Conservation (phyloP, 2,888 invertebrate genomes). For the Chironomus tentans region DNA sequence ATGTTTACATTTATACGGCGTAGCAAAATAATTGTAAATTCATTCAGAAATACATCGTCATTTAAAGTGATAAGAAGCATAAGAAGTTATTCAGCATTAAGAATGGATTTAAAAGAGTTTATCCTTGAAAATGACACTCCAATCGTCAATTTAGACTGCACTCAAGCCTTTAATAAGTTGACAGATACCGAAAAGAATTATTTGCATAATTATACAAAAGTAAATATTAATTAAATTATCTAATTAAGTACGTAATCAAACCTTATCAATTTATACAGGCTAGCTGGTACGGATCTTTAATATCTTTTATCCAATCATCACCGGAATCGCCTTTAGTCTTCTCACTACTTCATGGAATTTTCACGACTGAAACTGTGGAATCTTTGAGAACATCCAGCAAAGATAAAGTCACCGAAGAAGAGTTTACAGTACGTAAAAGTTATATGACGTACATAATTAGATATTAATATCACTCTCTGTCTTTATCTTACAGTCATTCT, state of each 20-base stretch:
- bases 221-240: slow-evolving; percentile 30
- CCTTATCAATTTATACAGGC: slow-evolving; percentile 48
- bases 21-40: too few species aligned
- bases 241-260: not conserved
- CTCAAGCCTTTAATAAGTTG: slow-evolving; percentile 73
- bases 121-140: slow-evolving; percentile 31
- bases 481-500: slow-evolving; percentile 53
- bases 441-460: not conserved
- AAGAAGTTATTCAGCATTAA: not conserved
- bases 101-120: slow-evolving; percentile 9
- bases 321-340: slow-evolving; percentile 87
- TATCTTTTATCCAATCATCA: slow-evolving; percentile 82
- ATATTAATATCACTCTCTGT: not conserved
- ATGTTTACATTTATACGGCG: too few species aligned
- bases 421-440: slow-evolving; percentile 58
- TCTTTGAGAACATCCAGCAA: slow-evolving; percentile 52
- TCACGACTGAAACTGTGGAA: slow-evolving; percentile 58
- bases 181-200: slow-evolving; percentile 75
- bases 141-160: slow-evolving; percentile 68
- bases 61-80: not conserved
- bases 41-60: too few species aligned
- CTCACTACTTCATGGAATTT: slow-evolving; percentile 73
- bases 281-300: slow-evolving; percentile 82
- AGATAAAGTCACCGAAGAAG: slow-evolving; percentile 63
- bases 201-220: slow-evolving; percentile 79